Evolutionary conservation across 1,140 invertebrate species (phyloP).

Genomic region (Mycetomoellerius zeteki): DNA sequence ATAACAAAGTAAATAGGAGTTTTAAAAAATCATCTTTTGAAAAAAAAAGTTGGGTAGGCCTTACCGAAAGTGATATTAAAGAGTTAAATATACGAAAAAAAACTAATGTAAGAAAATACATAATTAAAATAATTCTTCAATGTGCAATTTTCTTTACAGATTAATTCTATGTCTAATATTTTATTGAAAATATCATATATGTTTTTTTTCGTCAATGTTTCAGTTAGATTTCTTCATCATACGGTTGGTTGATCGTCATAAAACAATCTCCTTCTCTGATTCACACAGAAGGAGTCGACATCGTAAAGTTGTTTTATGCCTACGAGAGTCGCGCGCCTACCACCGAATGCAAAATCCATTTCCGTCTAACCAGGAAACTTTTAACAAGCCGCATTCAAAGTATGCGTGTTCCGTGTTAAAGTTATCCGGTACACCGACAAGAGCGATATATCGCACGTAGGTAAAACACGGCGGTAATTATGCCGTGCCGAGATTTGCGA

Average conservation of each 20-base stretch:
- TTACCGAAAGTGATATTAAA: no score
- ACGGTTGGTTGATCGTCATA: not conserved
- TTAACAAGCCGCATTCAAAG: constrained; percentile 61
- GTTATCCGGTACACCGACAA: constrained; percentile 49
- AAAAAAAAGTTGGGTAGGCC: no score
- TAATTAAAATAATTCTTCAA: not conserved
- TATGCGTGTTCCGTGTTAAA: constrained; percentile 61
- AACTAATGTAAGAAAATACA: not conserved
- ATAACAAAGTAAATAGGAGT: no score
- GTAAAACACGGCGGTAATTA: constrained; percentile 51
- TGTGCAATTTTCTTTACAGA: not conserved
- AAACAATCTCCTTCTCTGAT: not conserved
- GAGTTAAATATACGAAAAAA: not conserved
- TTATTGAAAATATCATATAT: not conserved
- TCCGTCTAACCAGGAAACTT: constrained; percentile 63
- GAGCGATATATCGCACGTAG: constrained; percentile 40
- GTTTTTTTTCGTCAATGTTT: not conserved
- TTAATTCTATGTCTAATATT: not conserved
- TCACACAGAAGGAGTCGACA: constrained; percentile 21
- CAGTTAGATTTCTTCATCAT: not conserved
- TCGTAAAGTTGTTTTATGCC: constrained; percentile 65
- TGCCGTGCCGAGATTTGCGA: not conserved
- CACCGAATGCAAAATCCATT: constrained; percentile 66
- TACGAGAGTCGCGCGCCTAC: constrained; percentile 47
- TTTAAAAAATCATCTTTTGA: no score